Percentiles rank a stretch among this genome's conserved stretches.
Conservation (phyloP, 2,888 invertebrate species). For the Bibio marci region DNA sequence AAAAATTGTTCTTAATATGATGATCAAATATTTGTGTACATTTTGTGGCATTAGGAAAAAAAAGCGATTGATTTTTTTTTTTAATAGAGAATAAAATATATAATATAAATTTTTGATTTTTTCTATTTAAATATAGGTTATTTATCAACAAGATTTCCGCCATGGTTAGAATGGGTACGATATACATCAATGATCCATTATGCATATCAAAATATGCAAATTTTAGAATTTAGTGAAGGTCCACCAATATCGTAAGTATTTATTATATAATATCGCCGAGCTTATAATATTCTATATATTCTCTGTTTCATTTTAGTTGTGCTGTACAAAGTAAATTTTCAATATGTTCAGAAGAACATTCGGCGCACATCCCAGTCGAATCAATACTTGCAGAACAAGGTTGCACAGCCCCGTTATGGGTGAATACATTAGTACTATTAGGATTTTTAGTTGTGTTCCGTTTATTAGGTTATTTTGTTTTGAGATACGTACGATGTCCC, state of each 20-base stretch:
- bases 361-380: slow-evolving; percentile 40
- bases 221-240: slow-evolving; percentile 55
- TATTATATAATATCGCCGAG: not conserved
- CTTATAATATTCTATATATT: not conserved
- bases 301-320: slow-evolving; percentile 34
- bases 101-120: too few species aligned
- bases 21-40: too few species aligned
- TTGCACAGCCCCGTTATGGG: slow-evolving; percentile 48
- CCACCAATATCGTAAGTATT: slow-evolving; percentile 44
- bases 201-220: slow-evolving; percentile 67
- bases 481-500: slow-evolving; percentile 50
- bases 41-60: too few species aligned
- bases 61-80: too few species aligned
- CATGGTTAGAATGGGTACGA: slow-evolving; percentile 55
- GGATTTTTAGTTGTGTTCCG: slow-evolving; percentile 55
- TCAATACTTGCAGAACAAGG: slow-evolving; percentile 50
- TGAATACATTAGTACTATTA: slow-evolving; percentile 51
- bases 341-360: slow-evolving; percentile 38
- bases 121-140: too few species aligned
- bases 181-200: slow-evolving; percentile 64
- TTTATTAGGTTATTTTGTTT: slow-evolving; percentile 50
- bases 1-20: too few species aligned
- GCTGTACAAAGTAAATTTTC: slow-evolving; percentile 46
- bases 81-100: too few species aligned
- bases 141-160: slow-evolving; percentile 53